phyloP scores from a whole-genome alignment of 2,797 vertebrate species.

The Syngnathus rostellatus region DNA sequence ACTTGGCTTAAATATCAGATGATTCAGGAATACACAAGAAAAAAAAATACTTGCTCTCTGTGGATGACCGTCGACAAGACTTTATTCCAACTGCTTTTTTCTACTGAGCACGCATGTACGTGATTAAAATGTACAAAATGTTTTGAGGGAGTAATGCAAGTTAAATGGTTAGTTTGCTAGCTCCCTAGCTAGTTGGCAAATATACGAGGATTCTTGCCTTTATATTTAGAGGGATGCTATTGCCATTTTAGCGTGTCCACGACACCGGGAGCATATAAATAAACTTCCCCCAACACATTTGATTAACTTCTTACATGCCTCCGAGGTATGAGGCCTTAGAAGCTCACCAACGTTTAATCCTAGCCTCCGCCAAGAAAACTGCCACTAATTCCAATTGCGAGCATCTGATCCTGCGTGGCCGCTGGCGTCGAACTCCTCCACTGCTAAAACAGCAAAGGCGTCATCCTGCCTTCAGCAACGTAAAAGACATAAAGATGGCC shows the following conservation, averaged over 20 bases:
- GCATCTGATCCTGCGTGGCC: slow-evolving; percentile 43
- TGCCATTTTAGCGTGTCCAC: slow-evolving; percentile 51
- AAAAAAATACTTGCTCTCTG: neutral
- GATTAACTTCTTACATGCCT: slow-evolving; percentile 55
- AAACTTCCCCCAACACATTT: slow-evolving; percentile 49
- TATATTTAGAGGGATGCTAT: slow-evolving; percentile 44
- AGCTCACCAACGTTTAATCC: slow-evolving; percentile 53
- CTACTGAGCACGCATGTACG: neutral
- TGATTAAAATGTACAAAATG: too few relatives aligned
- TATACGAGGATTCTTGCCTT: slow-evolving; percentile 48
- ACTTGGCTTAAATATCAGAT: neutral
- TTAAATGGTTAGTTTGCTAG: neutral
- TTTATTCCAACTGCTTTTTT: neutral
- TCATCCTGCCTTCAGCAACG: too few relatives aligned
- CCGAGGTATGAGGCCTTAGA: slow-evolving; percentile 47
- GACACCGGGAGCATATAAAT: slow-evolving; percentile 43
- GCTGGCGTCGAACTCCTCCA: slow-evolving; percentile 26
- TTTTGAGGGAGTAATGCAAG: neutral
- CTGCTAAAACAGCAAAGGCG: neutral
- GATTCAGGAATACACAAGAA: neutral
- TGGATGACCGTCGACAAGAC: neutral
- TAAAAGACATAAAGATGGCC: neutral
- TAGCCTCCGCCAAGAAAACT: slow-evolving; percentile 40
- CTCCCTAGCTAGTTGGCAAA: slow-evolving; percentile 25
- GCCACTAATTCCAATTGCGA: slow-evolving; percentile 43